Evolutionary conservation across 2,888 invertebrate genomes (phyloP).

Genomic region (Plebejus melissa): DNA sequence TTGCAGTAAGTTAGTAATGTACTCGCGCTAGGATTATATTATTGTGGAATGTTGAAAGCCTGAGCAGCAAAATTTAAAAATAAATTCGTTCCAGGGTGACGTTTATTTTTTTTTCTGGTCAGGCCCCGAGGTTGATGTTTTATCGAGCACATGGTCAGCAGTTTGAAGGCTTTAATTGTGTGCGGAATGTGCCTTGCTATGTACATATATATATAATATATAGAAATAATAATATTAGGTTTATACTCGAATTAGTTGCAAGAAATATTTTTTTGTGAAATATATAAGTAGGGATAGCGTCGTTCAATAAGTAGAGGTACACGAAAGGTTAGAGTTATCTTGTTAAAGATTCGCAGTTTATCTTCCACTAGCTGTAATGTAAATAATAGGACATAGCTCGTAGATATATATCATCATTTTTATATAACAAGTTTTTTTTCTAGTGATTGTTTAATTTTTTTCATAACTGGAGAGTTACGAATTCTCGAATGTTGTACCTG

Average conservation of each 20-base stretch:
- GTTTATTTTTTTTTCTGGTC: constrained; percentile 45
- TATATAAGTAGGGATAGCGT: constrained; percentile 70
- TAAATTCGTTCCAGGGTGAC: constrained; percentile 31
- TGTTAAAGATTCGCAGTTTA: constrained; percentile 78
- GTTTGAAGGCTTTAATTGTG: constrained; percentile 72
- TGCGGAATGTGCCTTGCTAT: constrained; percentile 80
- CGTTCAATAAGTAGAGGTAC: constrained; percentile 65
- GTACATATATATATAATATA: constrained; percentile 66
- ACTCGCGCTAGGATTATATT: constrained; percentile 52
- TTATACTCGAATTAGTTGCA: constrained; percentile 78
- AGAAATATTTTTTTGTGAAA: constrained; percentile 76
- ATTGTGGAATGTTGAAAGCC: constrained; percentile 38
- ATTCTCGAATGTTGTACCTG: constrained; percentile 80
- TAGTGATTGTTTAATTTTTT: constrained; percentile 73
- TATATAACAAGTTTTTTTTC: constrained; percentile 62
- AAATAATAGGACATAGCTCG: constrained; percentile 66
- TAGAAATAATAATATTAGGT: constrained; percentile 61
- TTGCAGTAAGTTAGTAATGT: constrained; percentile 71
- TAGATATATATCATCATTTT: constrained; percentile 68
- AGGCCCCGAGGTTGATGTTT: constrained; percentile 64
- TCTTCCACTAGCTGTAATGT: constrained; percentile 76
- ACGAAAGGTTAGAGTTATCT: constrained; percentile 66
- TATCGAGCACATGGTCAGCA: constrained; percentile 70
- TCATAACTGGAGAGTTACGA: constrained; percentile 70
- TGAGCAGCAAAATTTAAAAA: constrained; percentile 35